Base-by-base conservation (phyloP, 2,113 vertebrate genomes). In the Corythoichthys intestinalis region DNA sequence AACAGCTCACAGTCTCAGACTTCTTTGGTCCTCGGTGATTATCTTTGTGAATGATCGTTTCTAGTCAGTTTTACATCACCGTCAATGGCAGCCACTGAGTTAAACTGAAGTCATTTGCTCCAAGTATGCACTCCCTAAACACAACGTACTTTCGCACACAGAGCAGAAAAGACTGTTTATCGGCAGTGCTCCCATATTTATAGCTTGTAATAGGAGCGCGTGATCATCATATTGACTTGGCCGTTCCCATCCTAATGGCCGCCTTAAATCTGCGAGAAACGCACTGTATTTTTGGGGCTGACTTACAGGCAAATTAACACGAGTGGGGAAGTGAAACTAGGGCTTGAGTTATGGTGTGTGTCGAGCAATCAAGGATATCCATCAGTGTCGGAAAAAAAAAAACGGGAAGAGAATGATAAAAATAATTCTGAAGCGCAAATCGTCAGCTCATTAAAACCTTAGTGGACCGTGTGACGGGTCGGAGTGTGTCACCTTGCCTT, bases 221-320 rank as follows among this genome's bases (percentile, higher is more conserved):
- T 78, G 83, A 91, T 86, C 79, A 82, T 87, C 81, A 79, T 87
- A 89, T 90, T 79, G 88, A 90, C 86, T 52, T n/a, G 41, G 46
- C 84, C 65, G 71, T 84, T 85, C 61, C 17, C 76, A 83, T 90
- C 78, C 79, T 87, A 88, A 89, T 88, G 81, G 78, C n/a, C 1
- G 44, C 69, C 74, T 80, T 92, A 88, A 92, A 90, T 91, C 85
- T 85, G 58, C 38, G 48, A 47, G 71, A 87, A 84, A 86, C 70
- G 49, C 67, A 76, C 67, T 82, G 73, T 79, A 77, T 86, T 84
- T 62, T 58, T 73, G 60, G 70, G 69, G 71, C 70, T 86, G 87
- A 91, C 83, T 89, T 91, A 90, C 81, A 79, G 83, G 69, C 81
- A 90, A 89, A 91, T 91, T 84, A 91, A 84, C 83, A 77, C 84